Evolutionary conservation across 2,113 vertebrate species (phyloP).

Genomic region (Pomatorhinus ruficollis): DNA sequence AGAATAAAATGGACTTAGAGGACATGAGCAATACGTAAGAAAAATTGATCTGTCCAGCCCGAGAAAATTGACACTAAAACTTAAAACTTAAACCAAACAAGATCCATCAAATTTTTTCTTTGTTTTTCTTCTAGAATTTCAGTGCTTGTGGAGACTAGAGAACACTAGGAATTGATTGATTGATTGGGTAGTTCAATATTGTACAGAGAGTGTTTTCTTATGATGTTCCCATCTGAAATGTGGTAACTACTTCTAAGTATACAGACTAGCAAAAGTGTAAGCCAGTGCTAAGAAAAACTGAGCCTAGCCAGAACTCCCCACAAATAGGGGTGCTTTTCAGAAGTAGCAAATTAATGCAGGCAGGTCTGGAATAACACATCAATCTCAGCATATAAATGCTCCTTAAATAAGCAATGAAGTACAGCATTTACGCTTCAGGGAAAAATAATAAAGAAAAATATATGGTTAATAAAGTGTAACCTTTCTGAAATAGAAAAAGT

Average conservation of each 20-base stretch:
- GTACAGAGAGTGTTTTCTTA: background rate
- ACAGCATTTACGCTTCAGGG: rapidly evolving
- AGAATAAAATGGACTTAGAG: background rate
- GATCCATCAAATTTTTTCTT: background rate
- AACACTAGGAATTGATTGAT: background rate
- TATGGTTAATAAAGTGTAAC: background rate
- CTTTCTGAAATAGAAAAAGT: background rate
- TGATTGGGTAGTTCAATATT: background rate
- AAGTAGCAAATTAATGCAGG: background rate
- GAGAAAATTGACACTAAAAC: conserved; percentile 29
- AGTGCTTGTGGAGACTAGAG: background rate
- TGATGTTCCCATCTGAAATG: background rate
- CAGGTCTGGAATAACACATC: background rate
- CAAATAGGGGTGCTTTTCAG: background rate
- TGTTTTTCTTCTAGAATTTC: conserved; percentile 5
- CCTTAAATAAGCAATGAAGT: background rate
- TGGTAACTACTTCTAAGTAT: background rate
- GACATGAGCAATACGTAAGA: background rate
- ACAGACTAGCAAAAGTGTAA: background rate
- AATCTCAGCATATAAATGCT: background rate
- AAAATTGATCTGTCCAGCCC: conserved; percentile 14
- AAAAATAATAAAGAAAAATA: background rate
- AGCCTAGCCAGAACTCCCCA: background rate
- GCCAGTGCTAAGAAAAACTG: background rate
- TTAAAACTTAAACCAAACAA: conserved; percentile 22